Conservation (phyloP, 2,888 invertebrate genomes). For the Agrochola macilenta region DNA sequence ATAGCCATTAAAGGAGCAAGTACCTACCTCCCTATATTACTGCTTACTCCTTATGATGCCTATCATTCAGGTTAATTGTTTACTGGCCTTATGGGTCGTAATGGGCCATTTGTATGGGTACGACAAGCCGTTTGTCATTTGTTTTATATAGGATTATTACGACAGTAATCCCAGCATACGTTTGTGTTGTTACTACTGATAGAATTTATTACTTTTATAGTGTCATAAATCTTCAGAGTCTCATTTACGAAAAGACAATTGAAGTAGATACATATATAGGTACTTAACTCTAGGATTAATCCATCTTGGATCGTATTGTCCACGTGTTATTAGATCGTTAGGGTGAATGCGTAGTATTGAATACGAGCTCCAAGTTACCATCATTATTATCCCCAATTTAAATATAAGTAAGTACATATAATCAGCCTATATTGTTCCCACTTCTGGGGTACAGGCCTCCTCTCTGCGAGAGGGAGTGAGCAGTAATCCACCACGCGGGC, state of each 20-base stretch:
- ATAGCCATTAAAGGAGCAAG: conserved; percentile 45
- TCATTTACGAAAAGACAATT: conserved; percentile 19
- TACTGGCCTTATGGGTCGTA: conserved; percentile 46
- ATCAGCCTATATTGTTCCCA: neutral
- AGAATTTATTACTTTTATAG: conserved; percentile 15
- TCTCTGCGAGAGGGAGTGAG: neutral
- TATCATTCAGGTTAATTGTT: conserved; percentile 64
- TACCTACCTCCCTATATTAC: conserved; percentile 23
- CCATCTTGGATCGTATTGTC: neutral
- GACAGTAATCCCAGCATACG: neutral
- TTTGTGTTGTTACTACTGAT: conserved; percentile 1
- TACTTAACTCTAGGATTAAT: conserved; percentile 12
- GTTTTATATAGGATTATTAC: conserved; percentile 32
- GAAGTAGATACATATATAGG: no score
- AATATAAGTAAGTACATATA: neutral
- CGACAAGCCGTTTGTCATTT: conserved; percentile 32
- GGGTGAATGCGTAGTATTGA: neutral
- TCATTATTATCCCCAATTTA: neutral
- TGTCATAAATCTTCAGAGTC: conserved; percentile 17
- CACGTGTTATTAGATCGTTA: no score
- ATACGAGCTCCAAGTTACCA: neutral
- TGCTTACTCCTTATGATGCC: conserved; percentile 48
- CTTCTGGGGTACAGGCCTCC: neutral
- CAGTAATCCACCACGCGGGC: neutral
- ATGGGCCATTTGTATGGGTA: conserved; percentile 47